A percentile compares a stretch with the other conserved stretches of the same genome.
Conservation (phyloP, 2,888 invertebrate species). For the Cistogaster globosa region DNA sequence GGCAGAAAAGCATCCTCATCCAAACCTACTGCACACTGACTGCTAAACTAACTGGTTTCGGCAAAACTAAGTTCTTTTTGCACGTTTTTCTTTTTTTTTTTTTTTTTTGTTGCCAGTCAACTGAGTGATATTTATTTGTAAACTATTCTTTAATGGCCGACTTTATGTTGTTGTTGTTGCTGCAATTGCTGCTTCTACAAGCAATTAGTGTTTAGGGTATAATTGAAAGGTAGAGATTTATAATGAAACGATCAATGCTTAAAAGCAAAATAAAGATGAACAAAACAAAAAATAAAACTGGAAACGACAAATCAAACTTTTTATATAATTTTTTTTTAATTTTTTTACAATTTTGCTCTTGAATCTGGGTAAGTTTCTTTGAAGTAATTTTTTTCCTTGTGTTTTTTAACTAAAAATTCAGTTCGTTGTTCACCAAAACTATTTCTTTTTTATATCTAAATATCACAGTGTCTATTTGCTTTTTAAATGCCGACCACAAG, state of each 20-base stretch:
- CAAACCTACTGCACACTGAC: slow-evolving; percentile 11
- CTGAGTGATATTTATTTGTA: slow-evolving; percentile 61
- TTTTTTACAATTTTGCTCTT: slow-evolving; percentile 34
- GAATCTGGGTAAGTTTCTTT: slow-evolving; percentile 49
- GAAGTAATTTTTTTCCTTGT: slow-evolving; percentile 44
- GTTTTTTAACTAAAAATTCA: slow-evolving; percentile 29
- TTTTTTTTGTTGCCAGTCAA: slow-evolving; percentile 73
- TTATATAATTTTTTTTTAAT: slow-evolving; percentile 6
- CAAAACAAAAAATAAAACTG: slow-evolving; percentile 4
- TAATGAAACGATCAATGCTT: slow-evolving; percentile 61
- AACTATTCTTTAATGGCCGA: slow-evolving; percentile 73
- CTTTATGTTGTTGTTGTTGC: slow-evolving; percentile 55
- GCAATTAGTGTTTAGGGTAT: slow-evolving; percentile 77
- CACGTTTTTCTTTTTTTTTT: slow-evolving; percentile 45
- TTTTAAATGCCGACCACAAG: slow-evolving; percentile 65
- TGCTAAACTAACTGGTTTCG: slow-evolving; percentile 64
- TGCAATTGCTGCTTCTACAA: slow-evolving; percentile 75
- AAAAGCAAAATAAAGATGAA: slow-evolving; percentile 30
- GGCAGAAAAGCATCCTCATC: slow-evolving; percentile 21
- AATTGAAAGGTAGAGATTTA: slow-evolving; percentile 58
- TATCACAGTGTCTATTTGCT: slow-evolving; percentile 65
- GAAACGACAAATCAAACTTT: slow-evolving; percentile 35
- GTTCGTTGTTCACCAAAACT: slow-evolving; percentile 37
- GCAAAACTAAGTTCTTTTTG: slow-evolving; percentile 51
- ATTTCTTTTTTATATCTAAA: not conserved